Conservation (phyloP, 2,113 vertebrate species). For the Aviceda subcristata region DNA sequence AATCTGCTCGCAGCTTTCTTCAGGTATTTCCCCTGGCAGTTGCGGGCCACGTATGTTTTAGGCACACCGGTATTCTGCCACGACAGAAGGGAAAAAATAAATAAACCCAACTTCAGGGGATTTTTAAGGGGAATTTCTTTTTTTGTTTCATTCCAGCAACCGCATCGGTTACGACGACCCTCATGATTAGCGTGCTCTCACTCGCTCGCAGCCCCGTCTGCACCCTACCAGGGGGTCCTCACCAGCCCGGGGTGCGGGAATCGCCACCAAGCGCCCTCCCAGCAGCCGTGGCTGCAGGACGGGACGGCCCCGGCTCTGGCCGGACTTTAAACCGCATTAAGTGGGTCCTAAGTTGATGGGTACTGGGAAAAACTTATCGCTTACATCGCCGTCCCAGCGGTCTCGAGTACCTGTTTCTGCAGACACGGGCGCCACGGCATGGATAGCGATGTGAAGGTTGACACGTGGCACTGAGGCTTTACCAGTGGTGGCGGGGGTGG, state of each 20-base stretch:
- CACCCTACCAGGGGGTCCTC: too few relatives aligned
- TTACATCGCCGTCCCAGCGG: too few relatives aligned
- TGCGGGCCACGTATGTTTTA: fast-evolving
- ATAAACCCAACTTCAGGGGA: background rate
- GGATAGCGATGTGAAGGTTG: fast-evolving
- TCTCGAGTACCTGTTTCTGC: background rate
- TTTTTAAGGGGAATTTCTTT: background rate
- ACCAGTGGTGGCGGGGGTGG: background rate
- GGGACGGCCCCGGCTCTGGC: fast-evolving
- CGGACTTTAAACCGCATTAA: fast-evolving
- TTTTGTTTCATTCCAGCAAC: background rate
- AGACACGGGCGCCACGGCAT: fast-evolving
- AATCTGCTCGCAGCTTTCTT: background rate
- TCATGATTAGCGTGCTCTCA: fast-evolving
- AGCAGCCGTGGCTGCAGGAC: background rate
- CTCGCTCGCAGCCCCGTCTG: background rate
- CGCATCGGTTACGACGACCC: fast-evolving
- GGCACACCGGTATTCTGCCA: background rate
- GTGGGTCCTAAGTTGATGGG: background rate
- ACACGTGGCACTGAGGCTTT: background rate
- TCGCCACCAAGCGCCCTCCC: background rate
- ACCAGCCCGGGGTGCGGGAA: fast-evolving
- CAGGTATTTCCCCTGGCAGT: background rate
- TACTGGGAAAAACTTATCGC: background rate
- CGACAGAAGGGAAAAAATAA: background rate